Base-by-base conservation (phyloP, 2,113 vertebrate species). In the Ammospiza nelsoni region DNA sequence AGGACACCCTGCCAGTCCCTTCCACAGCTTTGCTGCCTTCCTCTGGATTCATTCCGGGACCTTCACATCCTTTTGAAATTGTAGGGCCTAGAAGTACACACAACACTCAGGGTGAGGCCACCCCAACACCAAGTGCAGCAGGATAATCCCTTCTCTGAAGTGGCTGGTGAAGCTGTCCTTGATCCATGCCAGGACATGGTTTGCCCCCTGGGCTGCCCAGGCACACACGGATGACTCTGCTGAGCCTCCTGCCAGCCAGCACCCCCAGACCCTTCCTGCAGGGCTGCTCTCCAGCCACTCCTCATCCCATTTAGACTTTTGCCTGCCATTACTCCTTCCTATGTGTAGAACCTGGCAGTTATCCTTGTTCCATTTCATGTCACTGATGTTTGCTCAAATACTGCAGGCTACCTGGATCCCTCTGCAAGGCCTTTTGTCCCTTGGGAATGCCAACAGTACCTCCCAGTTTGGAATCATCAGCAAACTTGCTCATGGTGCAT, bases 201-300 rank as follows among this genome's bases (percentile, higher is more conserved):
- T 35, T 55, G 7, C 14, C 17, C 17, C 25, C 29, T 35, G 9
- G 62, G 54, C 69, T 75, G 54, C 15, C 24, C 0, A 0, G 22
- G 71, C 39, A 41, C 39, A 46, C 39, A 18, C 3, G 12, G 46
- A 16, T 61, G 28, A 41, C 9, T 82, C n/a, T 35, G 12, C 3
- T 29, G 54, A 75, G 16, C 46, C 33, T 52, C 16, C 39, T 46
- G 44, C 28, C 78, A 67, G 25, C 7, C 46, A 69, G 28, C 33
- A 69, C 9, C 19, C 20, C 11, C 54, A 75, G 46, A 75, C 4
- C 13, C 15, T 11, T 54, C 37, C 28, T 41, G 16, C 39, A n/a
- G 22, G 27, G 31, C 46, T 83, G 24, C 19, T 71, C 33, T 78
- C 23, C 55, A 48, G n/a, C 4, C 23, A 62, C 48, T 54, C 23